Percentiles rank a stretch among this genome's conserved stretches.
Conservation (phyloP, 2,113 vertebrate genomes). For the Paraplagusia blochii region DNA sequence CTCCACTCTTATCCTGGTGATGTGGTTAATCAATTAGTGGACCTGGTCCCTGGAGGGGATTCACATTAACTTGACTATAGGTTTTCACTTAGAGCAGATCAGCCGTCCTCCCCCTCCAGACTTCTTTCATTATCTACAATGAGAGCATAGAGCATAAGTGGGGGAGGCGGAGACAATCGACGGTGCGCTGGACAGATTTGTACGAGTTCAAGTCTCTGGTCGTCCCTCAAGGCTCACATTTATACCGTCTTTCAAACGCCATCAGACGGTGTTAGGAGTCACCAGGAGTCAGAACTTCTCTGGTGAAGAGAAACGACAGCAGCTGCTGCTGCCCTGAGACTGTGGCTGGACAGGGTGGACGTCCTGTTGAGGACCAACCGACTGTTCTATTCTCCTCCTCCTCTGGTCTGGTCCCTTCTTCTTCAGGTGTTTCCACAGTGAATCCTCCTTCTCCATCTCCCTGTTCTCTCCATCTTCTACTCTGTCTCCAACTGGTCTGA, state of each 20-base stretch:
- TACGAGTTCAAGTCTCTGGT: slow-evolving; percentile 39
- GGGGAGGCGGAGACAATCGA: slow-evolving; percentile 46
- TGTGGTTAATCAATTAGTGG: slow-evolving; percentile 75
- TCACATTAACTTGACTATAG: slow-evolving; percentile 78
- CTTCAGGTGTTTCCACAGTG: too few relatives aligned
- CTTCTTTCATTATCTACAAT: slow-evolving; percentile 74
- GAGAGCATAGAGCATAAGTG: slow-evolving; percentile 68
- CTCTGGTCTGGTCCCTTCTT: too few relatives aligned
- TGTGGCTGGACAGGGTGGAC: too few relatives aligned
- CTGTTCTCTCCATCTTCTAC: too few relatives aligned
- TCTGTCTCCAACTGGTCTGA: too few relatives aligned
- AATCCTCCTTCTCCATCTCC: too few relatives aligned
- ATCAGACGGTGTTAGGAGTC: slow-evolving; percentile 58
- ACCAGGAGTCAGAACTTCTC: slow-evolving; percentile 32
- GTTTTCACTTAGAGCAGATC: slow-evolving; percentile 77
- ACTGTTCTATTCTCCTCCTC: too few relatives aligned
- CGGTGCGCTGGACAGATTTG: slow-evolving; percentile 32
- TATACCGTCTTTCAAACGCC: slow-evolving; percentile 13
- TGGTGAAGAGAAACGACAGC: slow-evolving; percentile 49
- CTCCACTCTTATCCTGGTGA: slow-evolving; percentile 71
- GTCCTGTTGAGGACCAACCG: too few relatives aligned
- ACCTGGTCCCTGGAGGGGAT: slow-evolving; percentile 65
- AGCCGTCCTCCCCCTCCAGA: slow-evolving; percentile 71
- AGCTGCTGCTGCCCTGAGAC: slow-evolving; percentile 31
- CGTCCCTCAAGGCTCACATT: slow-evolving; percentile 28